phyloP scores from a whole-genome alignment of 2,797 vertebrate genomes.

The Luscinia luscinia region DNA sequence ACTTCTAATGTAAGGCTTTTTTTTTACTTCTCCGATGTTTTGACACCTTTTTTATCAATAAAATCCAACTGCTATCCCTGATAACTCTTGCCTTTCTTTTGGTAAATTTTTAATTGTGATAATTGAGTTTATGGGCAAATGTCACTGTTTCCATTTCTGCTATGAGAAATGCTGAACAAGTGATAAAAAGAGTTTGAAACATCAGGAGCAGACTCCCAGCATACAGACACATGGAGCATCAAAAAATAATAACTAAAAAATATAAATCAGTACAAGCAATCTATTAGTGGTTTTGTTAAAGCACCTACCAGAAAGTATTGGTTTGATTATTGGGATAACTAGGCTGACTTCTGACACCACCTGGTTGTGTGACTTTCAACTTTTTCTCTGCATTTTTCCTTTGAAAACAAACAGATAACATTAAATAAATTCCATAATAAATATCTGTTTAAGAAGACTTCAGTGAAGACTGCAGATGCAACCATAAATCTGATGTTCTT shows the following conservation, averaged over 20 bases:
- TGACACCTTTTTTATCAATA: background rate
- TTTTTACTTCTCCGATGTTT: background rate
- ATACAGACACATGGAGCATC: rapidly evolving
- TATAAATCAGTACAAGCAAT: background rate
- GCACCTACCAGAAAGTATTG: background rate
- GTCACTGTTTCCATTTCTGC: background rate
- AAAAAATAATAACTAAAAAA: background rate
- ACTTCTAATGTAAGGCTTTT: background rate
- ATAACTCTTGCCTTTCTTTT: background rate
- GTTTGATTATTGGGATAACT: background rate
- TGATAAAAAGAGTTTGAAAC: background rate
- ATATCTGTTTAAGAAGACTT: background rate
- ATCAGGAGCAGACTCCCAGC: background rate
- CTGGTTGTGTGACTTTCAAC: background rate
- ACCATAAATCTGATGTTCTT: background rate
- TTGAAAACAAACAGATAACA: background rate
- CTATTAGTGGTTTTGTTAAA: background rate
- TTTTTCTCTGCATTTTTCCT: background rate
- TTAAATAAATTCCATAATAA: background rate
- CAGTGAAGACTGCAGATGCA: background rate
- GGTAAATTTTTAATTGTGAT: background rate
- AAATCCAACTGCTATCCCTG: background rate
- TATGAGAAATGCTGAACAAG: background rate
- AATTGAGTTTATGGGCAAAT: background rate
- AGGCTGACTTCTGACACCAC: background rate